Base-by-base conservation (phyloP, 1,140 invertebrate species). In the Pararge aegeria region DNA sequence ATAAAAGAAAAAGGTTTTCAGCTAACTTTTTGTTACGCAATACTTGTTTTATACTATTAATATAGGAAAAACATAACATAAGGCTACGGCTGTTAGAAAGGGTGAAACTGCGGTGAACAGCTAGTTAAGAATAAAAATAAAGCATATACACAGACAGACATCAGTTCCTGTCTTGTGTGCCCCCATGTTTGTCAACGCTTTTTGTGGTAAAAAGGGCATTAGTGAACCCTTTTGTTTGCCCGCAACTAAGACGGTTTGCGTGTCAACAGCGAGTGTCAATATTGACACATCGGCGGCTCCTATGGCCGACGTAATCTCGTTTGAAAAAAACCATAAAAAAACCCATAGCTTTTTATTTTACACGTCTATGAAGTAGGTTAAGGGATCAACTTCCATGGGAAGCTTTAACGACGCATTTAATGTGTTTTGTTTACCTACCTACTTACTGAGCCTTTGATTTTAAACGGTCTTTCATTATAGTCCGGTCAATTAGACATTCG, bases 151-250 rank as follows among this genome's bases (percentile, higher is more conserved):
- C 19, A 46, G 15, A 46, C 42, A 46, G 38, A 42, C 16, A 42
- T n/a, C n/a, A n/a, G 38, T 42, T 37, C 34, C 48, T 55, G 54
- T 48, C 52, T 63, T 69, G 55, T 71, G 77, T 75, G 68, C 57
- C 62, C 77, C 80, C 78, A 80, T 83, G 82, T 85, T 87, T 87
- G 78, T 69, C 69, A 48, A 74, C 66, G 78, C 80, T 86, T 87
- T 87, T 87, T 85, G 78, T 86, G 64, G 74, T 82, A 85, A 88
- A 86, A 88, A 86, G 85, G 80, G 82, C 84, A 88, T 88, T 88
- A 86, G 82, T 80, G 83, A 80, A 79, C 83, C 85, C 84, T 83
- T 83, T 68, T 88, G 73, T 88, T 83, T 75, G 76, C 79, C 51
- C 67, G 67, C 68, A 57, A 70, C 75, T 86, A 85, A 88, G 85